Evolutionary conservation across 2,113 vertebrate species (phyloP).

Genomic region (Notothenia coriiceps): DNA sequence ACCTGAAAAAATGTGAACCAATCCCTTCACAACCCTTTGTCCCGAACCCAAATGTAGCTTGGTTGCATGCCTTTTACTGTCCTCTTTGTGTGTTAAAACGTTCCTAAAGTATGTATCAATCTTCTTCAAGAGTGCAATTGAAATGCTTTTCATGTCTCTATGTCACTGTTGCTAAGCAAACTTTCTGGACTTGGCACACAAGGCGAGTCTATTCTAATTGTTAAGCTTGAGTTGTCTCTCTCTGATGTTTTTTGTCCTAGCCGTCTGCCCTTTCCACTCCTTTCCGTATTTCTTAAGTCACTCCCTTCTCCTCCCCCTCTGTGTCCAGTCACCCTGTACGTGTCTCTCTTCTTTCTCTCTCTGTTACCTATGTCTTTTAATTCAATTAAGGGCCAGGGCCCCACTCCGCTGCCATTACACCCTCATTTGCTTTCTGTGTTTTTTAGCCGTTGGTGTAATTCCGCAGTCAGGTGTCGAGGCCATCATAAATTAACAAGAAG

Average conservation of each 20-base stretch:
- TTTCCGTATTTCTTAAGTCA: constrained; percentile 52
- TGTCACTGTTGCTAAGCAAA: constrained; percentile 76
- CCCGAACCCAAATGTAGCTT: neutral
- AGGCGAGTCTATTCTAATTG: constrained; percentile 62
- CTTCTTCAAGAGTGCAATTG: constrained; percentile 24
- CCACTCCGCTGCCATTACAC: constrained; percentile 91
- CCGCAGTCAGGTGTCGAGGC: constrained; percentile 84
- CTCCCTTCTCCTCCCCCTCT: constrained; percentile 40
- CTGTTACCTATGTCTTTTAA: constrained; percentile 88
- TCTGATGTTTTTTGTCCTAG: constrained; percentile 70
- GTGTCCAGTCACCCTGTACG: constrained; percentile 58
- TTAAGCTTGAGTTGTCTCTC: constrained; percentile 66
- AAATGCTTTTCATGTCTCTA: constrained; percentile 47
- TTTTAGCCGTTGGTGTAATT: constrained; percentile 87
- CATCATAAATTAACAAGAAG: constrained; percentile 82
- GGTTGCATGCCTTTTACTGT: neutral
- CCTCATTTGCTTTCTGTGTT: constrained; percentile 90
- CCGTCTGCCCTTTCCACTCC: constrained; percentile 55
- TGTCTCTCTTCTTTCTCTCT: constrained; percentile 49
- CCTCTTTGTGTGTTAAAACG: neutral
- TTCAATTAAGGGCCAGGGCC: constrained; percentile 96
- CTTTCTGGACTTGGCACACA: constrained; percentile 67
- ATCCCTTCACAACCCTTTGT: constrained; percentile 2
- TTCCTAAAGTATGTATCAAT: constrained; percentile 16
- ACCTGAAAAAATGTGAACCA: neutral